Evolutionary conservation across 1,140 invertebrate species (phyloP).

Genomic region (Nasonia longicornis): DNA sequence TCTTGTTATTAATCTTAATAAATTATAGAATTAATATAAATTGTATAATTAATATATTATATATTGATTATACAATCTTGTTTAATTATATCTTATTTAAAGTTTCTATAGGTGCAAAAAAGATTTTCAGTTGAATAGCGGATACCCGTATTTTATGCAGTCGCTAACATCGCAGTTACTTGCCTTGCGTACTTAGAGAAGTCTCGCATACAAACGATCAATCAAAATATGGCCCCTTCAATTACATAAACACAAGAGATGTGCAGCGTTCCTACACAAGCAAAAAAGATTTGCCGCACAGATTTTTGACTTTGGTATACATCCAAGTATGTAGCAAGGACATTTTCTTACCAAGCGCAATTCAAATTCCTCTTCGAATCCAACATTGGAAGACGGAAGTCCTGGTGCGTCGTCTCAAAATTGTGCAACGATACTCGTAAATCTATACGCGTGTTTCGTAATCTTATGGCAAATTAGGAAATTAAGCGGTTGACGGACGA

Average conservation of each 20-base stretch:
- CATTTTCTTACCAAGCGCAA: background rate
- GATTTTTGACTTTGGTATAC: background rate
- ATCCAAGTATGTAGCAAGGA: background rate
- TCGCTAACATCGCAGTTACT: too few relatives aligned
- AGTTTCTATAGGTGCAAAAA: too few relatives aligned
- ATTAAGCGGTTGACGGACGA: background rate
- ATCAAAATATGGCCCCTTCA: conserved; percentile 6
- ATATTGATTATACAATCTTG: too few relatives aligned
- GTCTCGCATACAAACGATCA: background rate
- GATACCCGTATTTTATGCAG: background rate
- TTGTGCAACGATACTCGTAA: conserved; percentile 6
- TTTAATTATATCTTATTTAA: too few relatives aligned
- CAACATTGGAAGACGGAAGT: background rate
- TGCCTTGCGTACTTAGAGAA: too few relatives aligned
- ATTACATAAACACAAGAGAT: background rate
- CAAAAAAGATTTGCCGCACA: background rate
- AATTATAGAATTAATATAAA: too few relatives aligned
- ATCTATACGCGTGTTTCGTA: background rate
- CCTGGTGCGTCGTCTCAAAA: background rate
- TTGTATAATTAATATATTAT: too few relatives aligned
- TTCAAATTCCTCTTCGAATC: background rate
- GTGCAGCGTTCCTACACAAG: too few relatives aligned
- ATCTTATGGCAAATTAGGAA: background rate
- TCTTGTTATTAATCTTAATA: too few relatives aligned
- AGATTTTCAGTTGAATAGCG: background rate